A percentile compares a stretch with the other conserved stretches of the same genome.
These are phyloP conservation scores for Coregonus clupeaformis DNA, from an alignment of 2,113 vertebrate species.

Conservation along the genomic window DNA sequence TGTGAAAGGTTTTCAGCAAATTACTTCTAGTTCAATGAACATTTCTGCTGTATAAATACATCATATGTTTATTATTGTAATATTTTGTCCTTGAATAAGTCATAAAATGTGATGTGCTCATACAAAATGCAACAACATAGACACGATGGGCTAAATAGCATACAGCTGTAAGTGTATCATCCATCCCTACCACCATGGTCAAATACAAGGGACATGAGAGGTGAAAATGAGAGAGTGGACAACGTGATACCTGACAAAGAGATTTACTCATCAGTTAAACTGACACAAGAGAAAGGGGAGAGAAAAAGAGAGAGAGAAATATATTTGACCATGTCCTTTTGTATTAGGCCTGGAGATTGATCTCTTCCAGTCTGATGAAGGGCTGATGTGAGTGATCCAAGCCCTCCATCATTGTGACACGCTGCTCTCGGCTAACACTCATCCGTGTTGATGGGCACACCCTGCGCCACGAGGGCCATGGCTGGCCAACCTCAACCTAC, in stretches of 20 bases:
- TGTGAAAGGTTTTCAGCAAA: constrained; percentile 6
- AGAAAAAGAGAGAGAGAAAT: constrained; percentile 60
- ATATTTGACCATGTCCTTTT: constrained; percentile 74
- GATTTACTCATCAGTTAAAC: constrained; percentile 43
- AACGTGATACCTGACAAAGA: constrained; percentile 55
- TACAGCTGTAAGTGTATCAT: not conserved
- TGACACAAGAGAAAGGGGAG: constrained; percentile 36
- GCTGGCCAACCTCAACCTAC: constrained; percentile 21
- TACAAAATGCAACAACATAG: not conserved
- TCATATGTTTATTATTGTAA: not conserved
- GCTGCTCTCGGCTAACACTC: constrained; percentile 74
- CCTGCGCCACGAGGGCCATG: constrained; percentile 67
- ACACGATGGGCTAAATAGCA: not conserved
- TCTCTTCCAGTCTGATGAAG: constrained; percentile 78
- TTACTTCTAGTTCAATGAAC: too few species aligned
- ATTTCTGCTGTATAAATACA: too few species aligned
- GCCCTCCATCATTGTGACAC: constrained; percentile 78
- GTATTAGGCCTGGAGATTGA: constrained; percentile 73
- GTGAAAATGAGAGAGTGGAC: constrained; percentile 63
- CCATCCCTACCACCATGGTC: constrained; percentile 59
- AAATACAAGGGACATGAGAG: constrained; percentile 61
- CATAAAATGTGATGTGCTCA: not conserved
- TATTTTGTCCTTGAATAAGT: not conserved
- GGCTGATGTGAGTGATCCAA: constrained; percentile 75
- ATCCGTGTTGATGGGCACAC: constrained; percentile 81